A percentile compares a stretch with the other conserved stretches of the same genome.
Evolutionary conservation across 2,113 vertebrate genomes (phyloP).

Genomic region (Cichladusa arquata): DNA sequence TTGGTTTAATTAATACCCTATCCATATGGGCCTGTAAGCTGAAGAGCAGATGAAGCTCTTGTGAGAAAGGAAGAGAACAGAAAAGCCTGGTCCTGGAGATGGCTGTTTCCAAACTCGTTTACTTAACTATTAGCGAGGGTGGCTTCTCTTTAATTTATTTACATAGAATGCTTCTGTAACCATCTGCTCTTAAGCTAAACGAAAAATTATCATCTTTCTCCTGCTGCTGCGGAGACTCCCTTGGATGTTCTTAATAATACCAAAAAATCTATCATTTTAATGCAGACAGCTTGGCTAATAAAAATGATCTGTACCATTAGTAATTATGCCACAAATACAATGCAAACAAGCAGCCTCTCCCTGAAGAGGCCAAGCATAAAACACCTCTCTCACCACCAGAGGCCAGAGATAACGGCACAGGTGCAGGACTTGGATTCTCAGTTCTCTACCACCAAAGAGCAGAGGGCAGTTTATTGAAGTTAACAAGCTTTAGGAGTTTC

Average conservation of each 20-base stretch:
- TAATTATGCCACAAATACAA: slow-evolving; percentile 74
- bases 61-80: background rate
- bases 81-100: background rate
- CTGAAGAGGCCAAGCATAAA: slow-evolving; percentile 14
- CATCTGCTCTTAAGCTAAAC: slow-evolving; percentile 76
- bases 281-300: slow-evolving; percentile 77
- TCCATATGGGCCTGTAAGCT: background rate
- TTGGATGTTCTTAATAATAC: slow-evolving; percentile 69
- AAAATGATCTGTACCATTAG: slow-evolving; percentile 76
- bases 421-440: background rate
- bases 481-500: background rate
- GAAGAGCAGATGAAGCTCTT: background rate
- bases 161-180: slow-evolving; percentile 70
- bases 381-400: background rate
- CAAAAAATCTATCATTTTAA: slow-evolving; percentile 77
- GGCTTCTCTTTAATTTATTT: slow-evolving; percentile 67
- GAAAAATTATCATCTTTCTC: slow-evolving; percentile 74
- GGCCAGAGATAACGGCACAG: background rate
- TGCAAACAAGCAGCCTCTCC: slow-evolving; percentile 49
- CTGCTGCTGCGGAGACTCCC: slow-evolving; percentile 53
- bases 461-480: background rate
- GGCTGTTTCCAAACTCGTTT: slow-evolving; percentile 43
- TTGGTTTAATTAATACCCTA: slow-evolving; percentile 44
- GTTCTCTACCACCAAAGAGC: background rate
- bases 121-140: slow-evolving; percentile 37